Base-by-base conservation (phyloP, 2,888 invertebrate genomes). In the Erannis defoliaria region DNA sequence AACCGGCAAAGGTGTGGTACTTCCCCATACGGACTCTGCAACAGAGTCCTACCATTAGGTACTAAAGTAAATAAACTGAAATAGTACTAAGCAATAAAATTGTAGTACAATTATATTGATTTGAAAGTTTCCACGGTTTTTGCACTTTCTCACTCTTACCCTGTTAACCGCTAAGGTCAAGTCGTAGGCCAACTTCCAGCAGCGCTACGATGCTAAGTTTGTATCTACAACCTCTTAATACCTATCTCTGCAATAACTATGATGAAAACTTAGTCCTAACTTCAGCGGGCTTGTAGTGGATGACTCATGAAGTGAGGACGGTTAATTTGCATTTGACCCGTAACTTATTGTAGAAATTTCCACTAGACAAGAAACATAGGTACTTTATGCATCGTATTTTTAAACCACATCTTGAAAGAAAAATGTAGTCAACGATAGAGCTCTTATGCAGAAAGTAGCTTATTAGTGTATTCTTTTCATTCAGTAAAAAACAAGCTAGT, bases 261-360 rank as follows among this genome's bases (percentile, higher is more conserved):
- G 48, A 48, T 48, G 33, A 21, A 19, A 29, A 16, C 33, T 48
- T 33, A 4, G 1, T 1, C 33, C 33, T 19, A 48, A 48, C 33
- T 48, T 46, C 10, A 1, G 18, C 18, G 16, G 5, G 2, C 12
- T 9, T 2, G 6, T 1, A 29, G n/a, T 29, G 31, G 1, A 29
- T 16, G 31, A 10, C 4, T 31, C 48, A 33, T 33, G 33, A 48
- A 19, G 33, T 21, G 6, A 33, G 3, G 10, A 1, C 29, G 12
- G 12, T 33, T 33, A 12, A 33, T 48, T 48, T 48, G 19, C 48
- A 48, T 48, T 48, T 48, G n/a, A 10, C 29, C 21, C 45, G 45
- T 31, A 29, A 14, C 10, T 43, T 14, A 19, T 42, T 5, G 14
- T 6, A n/a, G 23, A 43, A 37, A 23, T 10, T 31, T 31, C 31